Percentiles rank a stretch among this genome's conserved stretches.
These are phyloP conservation scores for Platanista minor DNA, from an alignment of 2,113 vertebrate species.

Conservation along the genomic window DNA sequence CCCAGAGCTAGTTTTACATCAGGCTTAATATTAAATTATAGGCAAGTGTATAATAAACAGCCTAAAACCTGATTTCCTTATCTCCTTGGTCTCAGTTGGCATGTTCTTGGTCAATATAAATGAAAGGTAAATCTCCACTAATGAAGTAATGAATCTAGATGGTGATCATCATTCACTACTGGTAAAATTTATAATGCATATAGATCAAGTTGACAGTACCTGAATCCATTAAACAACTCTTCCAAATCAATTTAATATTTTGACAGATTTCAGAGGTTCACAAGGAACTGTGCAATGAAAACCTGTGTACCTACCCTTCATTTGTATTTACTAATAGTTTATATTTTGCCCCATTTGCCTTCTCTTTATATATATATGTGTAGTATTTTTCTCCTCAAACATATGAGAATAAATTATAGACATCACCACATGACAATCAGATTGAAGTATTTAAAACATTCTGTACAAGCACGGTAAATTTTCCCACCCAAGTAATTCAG, in stretches of 20 bases:
- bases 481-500: background rate
- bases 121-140: background rate
- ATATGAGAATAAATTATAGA: background rate
- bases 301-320: background rate
- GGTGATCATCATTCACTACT: background rate
- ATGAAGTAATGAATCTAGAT: background rate
- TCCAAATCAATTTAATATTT: background rate
- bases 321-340: background rate
- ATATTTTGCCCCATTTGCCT: background rate
- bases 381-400: background rate
- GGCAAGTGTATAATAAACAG: background rate
- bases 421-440: background rate
- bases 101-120: background rate
- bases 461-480: background rate
- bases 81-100: background rate
- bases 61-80: background rate
- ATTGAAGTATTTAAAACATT: background rate
- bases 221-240: background rate
- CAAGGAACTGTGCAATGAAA: background rate
- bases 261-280: background rate
- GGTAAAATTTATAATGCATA: background rate
- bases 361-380: background rate
- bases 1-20: background rate
- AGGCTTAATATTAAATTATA: background rate
- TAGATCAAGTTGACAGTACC: background rate